Conservation (phyloP, 1,140 invertebrate genomes). For the Parapsyche elsis region DNA sequence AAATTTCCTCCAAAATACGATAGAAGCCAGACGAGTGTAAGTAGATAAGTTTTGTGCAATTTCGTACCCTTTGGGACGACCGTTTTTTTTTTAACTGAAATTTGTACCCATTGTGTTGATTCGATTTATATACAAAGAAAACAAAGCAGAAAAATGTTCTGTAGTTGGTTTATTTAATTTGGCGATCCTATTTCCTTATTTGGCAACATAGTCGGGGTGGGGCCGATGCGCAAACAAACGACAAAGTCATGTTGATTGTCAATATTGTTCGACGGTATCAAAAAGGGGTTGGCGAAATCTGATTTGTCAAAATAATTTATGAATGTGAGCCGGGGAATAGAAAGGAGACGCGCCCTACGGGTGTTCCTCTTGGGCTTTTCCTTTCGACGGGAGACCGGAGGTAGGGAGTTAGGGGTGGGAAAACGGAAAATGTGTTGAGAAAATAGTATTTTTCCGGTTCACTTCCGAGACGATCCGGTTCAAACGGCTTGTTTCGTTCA, state of each 20-base stretch:
- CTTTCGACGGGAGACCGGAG: neutral
- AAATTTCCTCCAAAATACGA: no score
- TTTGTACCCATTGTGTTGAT: no score
- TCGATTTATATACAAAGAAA: no score
- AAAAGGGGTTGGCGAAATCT: neutral
- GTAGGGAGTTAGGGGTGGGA: neutral
- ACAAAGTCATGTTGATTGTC: slow-evolving; percentile 12
- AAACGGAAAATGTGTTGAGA: slow-evolving; percentile 6
- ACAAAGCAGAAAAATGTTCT: no score
- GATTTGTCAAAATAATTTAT: slow-evolving; percentile 29
- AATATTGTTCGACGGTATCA: neutral
- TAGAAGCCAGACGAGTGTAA: no score
- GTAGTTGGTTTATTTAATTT: no score
- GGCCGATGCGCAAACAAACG: neutral
- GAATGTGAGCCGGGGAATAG: neutral
- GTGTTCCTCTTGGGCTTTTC: neutral
- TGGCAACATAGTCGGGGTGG: neutral
- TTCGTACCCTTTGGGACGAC: no score
- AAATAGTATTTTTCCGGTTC: slow-evolving; percentile 30
- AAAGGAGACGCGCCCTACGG: neutral
- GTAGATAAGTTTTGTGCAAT: no score
- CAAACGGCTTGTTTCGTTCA: slow-evolving; percentile 24
- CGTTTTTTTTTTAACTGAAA: no score
- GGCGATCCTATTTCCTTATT: neutral
- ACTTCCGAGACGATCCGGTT: neutral